Evolutionary conservation across 2,797 vertebrate genomes (phyloP), one percentile per base, ranked within the genome.

Genomic region (Tauraco hartlaubi): DNA sequence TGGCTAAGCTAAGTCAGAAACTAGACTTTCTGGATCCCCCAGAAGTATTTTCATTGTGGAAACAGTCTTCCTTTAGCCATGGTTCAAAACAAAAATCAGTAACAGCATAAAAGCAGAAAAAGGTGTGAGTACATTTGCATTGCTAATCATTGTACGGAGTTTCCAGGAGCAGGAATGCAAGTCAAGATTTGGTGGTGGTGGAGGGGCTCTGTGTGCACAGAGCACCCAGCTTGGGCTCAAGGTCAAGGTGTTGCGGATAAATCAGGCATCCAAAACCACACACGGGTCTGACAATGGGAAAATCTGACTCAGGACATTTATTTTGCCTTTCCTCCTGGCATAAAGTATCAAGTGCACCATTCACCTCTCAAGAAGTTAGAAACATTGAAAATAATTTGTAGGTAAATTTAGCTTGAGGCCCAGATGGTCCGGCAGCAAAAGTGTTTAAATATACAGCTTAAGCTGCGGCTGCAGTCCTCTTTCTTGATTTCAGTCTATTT

Each of bases 371-470:
- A 89, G 86, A 95, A 81, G 66, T 17, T 17, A 71, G 74, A 92
- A 88, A 76, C 78, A 80, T 2, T 80, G 66, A 19, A 92, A 94
- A 91, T 79, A 84, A 91, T 93, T 80, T 94, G 78, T 91, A 96
- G 88, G 91, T 81, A 94, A 94, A 94, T 84, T 82, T 88, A 96
- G 81, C 80, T 93, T 49, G 69, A 86, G 74, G 37, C 52, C 79
- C 74, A 97, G 90, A 97, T 96, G 74, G 81, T 87, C 76, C 49
- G 29, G 82, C 54, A 79, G 85, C 44, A 85, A 75, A 96, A 95
- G 88, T 49, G 59, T 73, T 90, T 94, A 95, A 92, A 94, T 78
- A 92, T 58, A 90, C 68, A 88, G 75, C 67, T 85, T 62, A 77
- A 79, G 39, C 67, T 51, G 91, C 0, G 33, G 69, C 52, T 93